A percentile compares a stretch with the other conserved stretches of the same genome.
phyloP scores from a whole-genome alignment of 2,888 invertebrate genomes.

The Drosophila diplacantha region DNA sequence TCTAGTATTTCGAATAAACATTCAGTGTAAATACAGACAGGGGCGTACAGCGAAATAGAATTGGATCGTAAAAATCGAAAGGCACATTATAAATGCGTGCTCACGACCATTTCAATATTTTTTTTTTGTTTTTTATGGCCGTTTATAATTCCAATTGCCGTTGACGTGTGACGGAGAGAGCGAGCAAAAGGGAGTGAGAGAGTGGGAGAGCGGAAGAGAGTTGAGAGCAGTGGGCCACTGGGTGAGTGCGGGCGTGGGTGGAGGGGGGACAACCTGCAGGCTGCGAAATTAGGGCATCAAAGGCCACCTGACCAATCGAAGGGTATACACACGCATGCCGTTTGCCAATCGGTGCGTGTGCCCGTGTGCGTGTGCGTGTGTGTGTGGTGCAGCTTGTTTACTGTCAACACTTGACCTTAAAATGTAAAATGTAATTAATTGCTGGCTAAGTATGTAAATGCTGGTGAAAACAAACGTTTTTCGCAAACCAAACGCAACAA shows the following conservation, averaged over 20 bases:
- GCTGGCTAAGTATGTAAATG: slow-evolving; percentile 59
- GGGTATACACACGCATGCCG: slow-evolving; percentile 45
- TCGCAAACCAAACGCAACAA: slow-evolving; percentile 6
- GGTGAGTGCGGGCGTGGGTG: neutral
- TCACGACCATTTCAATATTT: slow-evolving; percentile 59
- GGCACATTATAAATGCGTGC: slow-evolving; percentile 66
- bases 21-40: slow-evolving; percentile 17
- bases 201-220: slow-evolving; percentile 3
- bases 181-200: slow-evolving; percentile 1
- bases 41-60: slow-evolving; percentile 12
- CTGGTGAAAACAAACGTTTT: slow-evolving; percentile 35
- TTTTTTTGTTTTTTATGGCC: slow-evolving; percentile 53
- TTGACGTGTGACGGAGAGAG: slow-evolving; percentile 27
- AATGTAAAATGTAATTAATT: slow-evolving; percentile 59
- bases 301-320: slow-evolving; percentile 71
- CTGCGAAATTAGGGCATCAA: slow-evolving; percentile 63
- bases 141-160: slow-evolving; percentile 45
- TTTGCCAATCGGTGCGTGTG: neutral
- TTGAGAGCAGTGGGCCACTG: slow-evolving; percentile 5
- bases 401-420: slow-evolving; percentile 65
- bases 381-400: slow-evolving; percentile 24
- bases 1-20: slow-evolving; percentile 45
- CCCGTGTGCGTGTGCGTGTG: slow-evolving; percentile 37
- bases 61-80: slow-evolving; percentile 17
- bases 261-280: slow-evolving; percentile 18